Evolutionary conservation across 1,140 invertebrate species (phyloP), one percentile per base, ranked within the genome.

Genomic region (Aradophagus sp.): DNA sequence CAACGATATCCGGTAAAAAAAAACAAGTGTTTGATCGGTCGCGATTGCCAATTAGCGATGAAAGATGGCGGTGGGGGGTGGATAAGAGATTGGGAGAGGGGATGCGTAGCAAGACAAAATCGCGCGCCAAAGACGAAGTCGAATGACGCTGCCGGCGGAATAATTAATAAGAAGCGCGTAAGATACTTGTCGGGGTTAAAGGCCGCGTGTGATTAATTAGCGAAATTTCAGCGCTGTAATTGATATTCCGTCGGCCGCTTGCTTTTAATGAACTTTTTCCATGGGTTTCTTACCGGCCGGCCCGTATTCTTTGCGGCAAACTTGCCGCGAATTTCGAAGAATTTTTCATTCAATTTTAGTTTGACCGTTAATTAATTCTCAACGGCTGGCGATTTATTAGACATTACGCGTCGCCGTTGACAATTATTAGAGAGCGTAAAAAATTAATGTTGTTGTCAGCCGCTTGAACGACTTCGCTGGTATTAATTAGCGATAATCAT

Each of bases 171-270:
- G 58, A 17, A 31, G 31, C 7, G 14, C 11, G 14, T 16, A 47
- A 38, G 16, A 19, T 11, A 10, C 36, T 35, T 13, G 38, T 23
- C 13, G 16, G 20, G 23, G 34, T 29, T 0, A 55, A 32, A 44
- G 20, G 7, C 12, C 47, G 41, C 34, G 59, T 61, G 55, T 71
- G 66, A 59, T 66, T 73, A 76, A 76, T 76, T 76, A 76, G 38
- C 11, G 13, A 41, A 59, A 71, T 73, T 70, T 73, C 20, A 52
- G 19, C n/a, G 8, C 1, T 15, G 55, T 47, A 50, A 72, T 72
- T 75, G 55, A 75, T 69, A 66, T 63, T 58, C 69, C 52, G 52
- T 23, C 23, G 16, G 50, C 55, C 13, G 26, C 35, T 35, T 26
- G 16, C 48, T 69, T 59, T 59, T 70, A 63, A 70, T 70, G 58